Conservation (phyloP, 2,888 invertebrate genomes). For the Arrhopalites spinosus region DNA sequence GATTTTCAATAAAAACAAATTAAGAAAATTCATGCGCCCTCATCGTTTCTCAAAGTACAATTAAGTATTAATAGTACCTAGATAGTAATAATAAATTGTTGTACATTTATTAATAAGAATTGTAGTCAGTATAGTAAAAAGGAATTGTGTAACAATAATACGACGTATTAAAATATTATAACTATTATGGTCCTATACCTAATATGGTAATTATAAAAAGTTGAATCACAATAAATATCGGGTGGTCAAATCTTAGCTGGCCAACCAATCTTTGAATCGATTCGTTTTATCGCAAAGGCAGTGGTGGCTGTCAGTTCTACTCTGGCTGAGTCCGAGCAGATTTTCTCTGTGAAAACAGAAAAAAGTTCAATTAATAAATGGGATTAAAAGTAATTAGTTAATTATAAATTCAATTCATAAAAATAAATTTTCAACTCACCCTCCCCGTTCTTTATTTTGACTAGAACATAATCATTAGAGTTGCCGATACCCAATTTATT, state of each 20-base stretch:
- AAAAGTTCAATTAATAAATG: slow-evolving; percentile 33
- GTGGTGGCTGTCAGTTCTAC: slow-evolving; percentile 64
- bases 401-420: background rate
- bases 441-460: slow-evolving; percentile 86
- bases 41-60: too few relatives aligned
- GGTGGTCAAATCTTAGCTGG: slow-evolving; percentile 62
- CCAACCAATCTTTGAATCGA: slow-evolving; percentile 97
- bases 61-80: too few relatives aligned
- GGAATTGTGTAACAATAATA: too few relatives aligned
- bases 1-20: slow-evolving; percentile 8
- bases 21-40: background rate
- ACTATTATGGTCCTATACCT: too few relatives aligned
- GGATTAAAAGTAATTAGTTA: background rate
- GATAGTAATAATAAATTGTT: too few relatives aligned
- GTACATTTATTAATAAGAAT: too few relatives aligned
- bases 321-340: slow-evolving; percentile 71
- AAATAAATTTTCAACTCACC: slow-evolving; percentile 64
- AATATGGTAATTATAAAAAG: background rate
- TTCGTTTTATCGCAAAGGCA: slow-evolving; percentile 86
- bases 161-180: too few relatives aligned
- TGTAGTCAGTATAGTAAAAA: too few relatives aligned
- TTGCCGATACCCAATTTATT: slow-evolving; percentile 95
- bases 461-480: slow-evolving; percentile 93
- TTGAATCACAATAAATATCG: slow-evolving; percentile 2
- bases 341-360: slow-evolving; percentile 76